Conservation (phyloP, 2,888 invertebrate genomes). For the Automeris io region DNA sequence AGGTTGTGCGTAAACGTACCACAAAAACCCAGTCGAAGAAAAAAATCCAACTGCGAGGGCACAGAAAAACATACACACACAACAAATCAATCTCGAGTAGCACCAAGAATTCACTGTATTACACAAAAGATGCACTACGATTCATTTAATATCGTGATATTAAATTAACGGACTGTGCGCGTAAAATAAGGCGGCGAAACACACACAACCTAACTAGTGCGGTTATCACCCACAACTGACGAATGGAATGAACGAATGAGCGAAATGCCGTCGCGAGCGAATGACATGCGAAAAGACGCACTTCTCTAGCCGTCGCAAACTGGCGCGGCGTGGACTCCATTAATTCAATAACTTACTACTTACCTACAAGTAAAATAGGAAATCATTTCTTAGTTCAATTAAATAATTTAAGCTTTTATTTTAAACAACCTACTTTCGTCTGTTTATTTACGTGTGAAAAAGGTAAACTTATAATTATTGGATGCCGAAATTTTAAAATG, state of each 20-base stretch:
- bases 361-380: slow-evolving; percentile 14
- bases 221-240: slow-evolving; percentile 64
- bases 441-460: slow-evolving; percentile 57
- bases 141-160: slow-evolving; percentile 39
- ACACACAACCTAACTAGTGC: slow-evolving; percentile 31
- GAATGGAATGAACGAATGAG: slow-evolving; percentile 45
- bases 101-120: slow-evolving; percentile 29
- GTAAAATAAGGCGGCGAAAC: slow-evolving; percentile 22
- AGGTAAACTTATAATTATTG: slow-evolving; percentile 34
- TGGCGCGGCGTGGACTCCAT: not conserved
- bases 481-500: not conserved
- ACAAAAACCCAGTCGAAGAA: slow-evolving; percentile 50
- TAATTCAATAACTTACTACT: not conserved
- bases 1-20: slow-evolving; percentile 38
- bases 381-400: slow-evolving; percentile 10
- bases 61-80: slow-evolving; percentile 52
- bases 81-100: slow-evolving; percentile 26
- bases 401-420: slow-evolving; percentile 28
- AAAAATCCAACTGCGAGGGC: slow-evolving; percentile 56
- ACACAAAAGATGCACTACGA: slow-evolving; percentile 30
- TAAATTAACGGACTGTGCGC: slow-evolving; percentile 43
- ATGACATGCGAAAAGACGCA: slow-evolving; percentile 26
- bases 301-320: slow-evolving; percentile 3
- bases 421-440: slow-evolving; percentile 48
- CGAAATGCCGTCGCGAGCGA: slow-evolving; percentile 28